Conservation (phyloP, 1,140 invertebrate species). For the Drosophila nasuta region DNA sequence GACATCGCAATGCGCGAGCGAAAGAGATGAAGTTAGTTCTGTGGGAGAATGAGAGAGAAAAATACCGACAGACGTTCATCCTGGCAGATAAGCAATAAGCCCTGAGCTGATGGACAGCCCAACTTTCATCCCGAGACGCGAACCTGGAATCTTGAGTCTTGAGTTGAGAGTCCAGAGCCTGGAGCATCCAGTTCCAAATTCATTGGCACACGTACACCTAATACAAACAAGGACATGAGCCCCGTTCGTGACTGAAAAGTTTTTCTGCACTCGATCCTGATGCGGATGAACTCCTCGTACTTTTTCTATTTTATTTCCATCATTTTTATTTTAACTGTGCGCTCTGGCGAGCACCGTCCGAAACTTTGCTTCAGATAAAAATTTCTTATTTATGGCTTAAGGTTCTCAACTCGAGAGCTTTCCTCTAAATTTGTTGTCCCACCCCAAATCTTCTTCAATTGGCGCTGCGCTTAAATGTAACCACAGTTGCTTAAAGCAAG, state of each 20-base stretch:
- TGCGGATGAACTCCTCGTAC: constrained; percentile 58
- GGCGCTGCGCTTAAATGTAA: constrained; percentile 16
- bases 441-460: neutral
- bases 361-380: constrained; percentile 73
- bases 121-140: constrained; percentile 51
- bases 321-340: constrained; percentile 74
- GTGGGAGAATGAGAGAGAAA: constrained; percentile 30
- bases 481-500: constrained; percentile 16
- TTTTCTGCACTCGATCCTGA: constrained; percentile 58
- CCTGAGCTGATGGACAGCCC: constrained; percentile 73
- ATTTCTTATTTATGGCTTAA: constrained; percentile 59
- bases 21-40: constrained; percentile 6
- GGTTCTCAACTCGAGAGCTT: constrained; percentile 41
- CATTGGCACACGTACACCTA: constrained; percentile 81
- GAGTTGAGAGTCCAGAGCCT: constrained; percentile 22
- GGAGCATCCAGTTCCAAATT: constrained; percentile 52
- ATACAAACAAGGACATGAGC: constrained; percentile 83
- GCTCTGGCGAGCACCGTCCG: constrained; percentile 63
- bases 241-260: constrained; percentile 77
- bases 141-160: neutral
- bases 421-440: constrained; percentile 22
- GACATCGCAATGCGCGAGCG: constrained; percentile 6
- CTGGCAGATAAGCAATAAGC: constrained; percentile 75
- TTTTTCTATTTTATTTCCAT: constrained; percentile 81
- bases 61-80: constrained; percentile 24